Conservation (phyloP, 2,113 vertebrate genomes). For the Lagenorhynchus albirostris region DNA sequence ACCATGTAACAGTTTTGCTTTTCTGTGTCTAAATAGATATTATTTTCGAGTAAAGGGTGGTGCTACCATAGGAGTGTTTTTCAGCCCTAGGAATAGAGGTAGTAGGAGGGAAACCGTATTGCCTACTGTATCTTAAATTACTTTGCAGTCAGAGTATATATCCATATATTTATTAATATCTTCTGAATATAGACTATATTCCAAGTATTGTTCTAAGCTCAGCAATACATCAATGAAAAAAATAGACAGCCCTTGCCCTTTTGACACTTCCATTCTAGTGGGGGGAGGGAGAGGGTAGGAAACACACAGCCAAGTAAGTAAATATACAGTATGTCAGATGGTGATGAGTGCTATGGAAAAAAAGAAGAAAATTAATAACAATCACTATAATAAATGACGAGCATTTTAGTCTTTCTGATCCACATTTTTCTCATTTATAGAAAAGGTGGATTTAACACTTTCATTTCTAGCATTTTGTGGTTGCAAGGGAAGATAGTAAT, state of each 20-base stretch:
- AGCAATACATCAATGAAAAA: background rate
- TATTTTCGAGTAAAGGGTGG: background rate
- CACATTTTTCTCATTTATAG: background rate
- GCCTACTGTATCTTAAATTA: background rate
- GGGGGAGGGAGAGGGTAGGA: background rate
- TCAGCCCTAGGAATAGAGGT: background rate
- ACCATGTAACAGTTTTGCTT: background rate
- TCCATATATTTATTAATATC: background rate
- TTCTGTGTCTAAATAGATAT: background rate
- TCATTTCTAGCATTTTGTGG: background rate
- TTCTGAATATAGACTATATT: background rate
- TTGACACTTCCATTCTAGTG: background rate
- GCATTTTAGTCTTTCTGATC: background rate
- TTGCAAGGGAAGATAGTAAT: background rate
- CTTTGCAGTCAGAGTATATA: background rate
- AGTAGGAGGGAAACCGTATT: background rate
- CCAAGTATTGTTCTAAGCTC: background rate
- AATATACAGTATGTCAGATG: background rate
- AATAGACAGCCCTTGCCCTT: background rate
- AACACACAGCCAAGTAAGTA: background rate
- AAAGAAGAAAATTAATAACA: background rate
- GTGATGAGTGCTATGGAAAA: background rate
- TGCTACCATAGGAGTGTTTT: background rate
- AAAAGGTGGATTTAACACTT: background rate
- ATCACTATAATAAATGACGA: background rate